phyloP scores from a whole-genome alignment of 2,888 invertebrate species.

The Maniola hyperantus region DNA sequence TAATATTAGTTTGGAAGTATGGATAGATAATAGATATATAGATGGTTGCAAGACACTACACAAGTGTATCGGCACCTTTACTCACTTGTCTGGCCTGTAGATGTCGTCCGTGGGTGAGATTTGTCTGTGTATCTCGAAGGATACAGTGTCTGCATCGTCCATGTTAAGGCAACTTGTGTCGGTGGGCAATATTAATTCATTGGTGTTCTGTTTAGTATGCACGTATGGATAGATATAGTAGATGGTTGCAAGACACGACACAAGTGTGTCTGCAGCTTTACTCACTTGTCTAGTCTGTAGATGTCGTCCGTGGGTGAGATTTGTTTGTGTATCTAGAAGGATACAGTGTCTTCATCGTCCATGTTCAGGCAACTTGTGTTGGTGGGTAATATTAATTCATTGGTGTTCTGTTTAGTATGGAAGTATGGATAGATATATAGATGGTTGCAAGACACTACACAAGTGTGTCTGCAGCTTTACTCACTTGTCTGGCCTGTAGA shows the following conservation, averaged over 20 bases:
- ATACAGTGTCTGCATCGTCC: slow-evolving; percentile 22
- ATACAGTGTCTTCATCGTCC: slow-evolving; percentile 22
- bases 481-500: slow-evolving; percentile 16
- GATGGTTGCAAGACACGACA: no score
- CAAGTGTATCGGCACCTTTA: neutral
- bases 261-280: neutral
- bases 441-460: no score
- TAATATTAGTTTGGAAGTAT: no score
- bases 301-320: slow-evolving; percentile 5
- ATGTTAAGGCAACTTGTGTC: slow-evolving; percentile 10
- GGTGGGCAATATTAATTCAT: slow-evolving; percentile 21
- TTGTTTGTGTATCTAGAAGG: slow-evolving; percentile 29
- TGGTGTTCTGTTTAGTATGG: slow-evolving; percentile 4
- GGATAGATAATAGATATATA: no score
- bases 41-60: no score
- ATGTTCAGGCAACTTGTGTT: slow-evolving; percentile 9
- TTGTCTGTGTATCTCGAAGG: slow-evolving; percentile 30
- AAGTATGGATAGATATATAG: no score
- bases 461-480: neutral
- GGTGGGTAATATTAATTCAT: slow-evolving; percentile 21
- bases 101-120: slow-evolving; percentile 5
- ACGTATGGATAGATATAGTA: no score
- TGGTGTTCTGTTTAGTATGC: slow-evolving; percentile 3
- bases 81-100: slow-evolving; percentile 17
- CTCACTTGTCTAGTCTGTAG: slow-evolving; percentile 17